These are phyloP conservation scores for Pelmatolapia mariae DNA, from an alignment of 2,113 vertebrate species.

Conservation along the genomic window DNA sequence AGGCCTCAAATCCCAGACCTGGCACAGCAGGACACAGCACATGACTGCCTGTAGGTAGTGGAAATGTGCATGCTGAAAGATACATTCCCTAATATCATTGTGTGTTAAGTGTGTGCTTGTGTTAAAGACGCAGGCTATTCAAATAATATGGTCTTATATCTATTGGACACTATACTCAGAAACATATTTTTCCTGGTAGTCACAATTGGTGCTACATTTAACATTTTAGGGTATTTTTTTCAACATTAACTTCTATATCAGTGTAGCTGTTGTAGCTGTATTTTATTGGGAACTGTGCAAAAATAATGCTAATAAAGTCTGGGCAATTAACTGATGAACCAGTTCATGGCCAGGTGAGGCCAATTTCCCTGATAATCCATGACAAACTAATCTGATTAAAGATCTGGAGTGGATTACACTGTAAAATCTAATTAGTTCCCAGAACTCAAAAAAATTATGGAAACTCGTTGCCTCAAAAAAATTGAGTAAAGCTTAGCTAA, in stretches of 20 bases:
- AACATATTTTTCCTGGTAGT: not conserved
- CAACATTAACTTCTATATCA: not conserved
- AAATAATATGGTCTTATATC: not conserved
- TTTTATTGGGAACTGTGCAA: not conserved
- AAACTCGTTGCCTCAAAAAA: too few species aligned
- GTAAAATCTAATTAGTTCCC: too few species aligned
- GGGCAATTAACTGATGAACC: not conserved
- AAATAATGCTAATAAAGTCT: not conserved
- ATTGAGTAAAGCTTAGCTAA: too few species aligned
- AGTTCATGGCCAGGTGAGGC: not conserved
- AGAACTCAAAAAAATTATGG: too few species aligned
- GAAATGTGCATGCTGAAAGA: not conserved
- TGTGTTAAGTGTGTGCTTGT: not conserved
- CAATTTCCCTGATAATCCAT: not conserved
- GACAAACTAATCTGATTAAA: not conserved
- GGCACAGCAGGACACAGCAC: not conserved
- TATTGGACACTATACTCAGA: not conserved
- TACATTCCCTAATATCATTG: not conserved
- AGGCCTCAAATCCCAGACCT: not conserved
- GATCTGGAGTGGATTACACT: not conserved
- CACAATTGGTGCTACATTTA: not conserved
- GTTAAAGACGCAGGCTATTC: not conserved
- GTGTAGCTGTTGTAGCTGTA: too few species aligned
- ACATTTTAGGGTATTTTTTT: not conserved
- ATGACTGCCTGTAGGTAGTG: not conserved